Evolutionary conservation across 2,113 vertebrate genomes (phyloP), one percentile per base, ranked within the genome.

Genomic region (Vimba vimba): DNA sequence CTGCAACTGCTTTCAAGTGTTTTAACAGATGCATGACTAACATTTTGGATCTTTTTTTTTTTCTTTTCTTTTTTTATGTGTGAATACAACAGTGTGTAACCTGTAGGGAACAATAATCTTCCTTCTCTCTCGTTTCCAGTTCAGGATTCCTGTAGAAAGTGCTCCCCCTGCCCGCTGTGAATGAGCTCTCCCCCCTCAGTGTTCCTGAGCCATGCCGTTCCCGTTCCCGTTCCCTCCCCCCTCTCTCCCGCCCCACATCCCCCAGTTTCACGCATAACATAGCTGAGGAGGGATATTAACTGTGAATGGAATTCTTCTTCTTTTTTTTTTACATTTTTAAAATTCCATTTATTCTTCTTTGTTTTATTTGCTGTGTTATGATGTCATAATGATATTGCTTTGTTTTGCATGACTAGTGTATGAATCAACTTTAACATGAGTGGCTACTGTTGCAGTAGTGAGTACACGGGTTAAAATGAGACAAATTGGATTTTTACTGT

Each of bases 91-190:
- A 85, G 80, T 91, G 80, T 79, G 90, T 86, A 93, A 89, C 85
- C 90, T 87, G 89, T 94, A 94, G 89, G 92, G 94, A 93, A 93
- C 93, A 96, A 95, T 97, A 97, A 99, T 94, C 93, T 93, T 92
- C 93, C 91, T 96, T 97, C 94, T 97, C 94, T 97, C 95, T 97
- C 91, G 91, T 98, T 97, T 98, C 95, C 97, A 98, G 96, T 97
- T 96, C 95, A 94, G 96, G 97, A 95, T 97, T 97, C 96, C 96
- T 97, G 96, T 98, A 98, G 96, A 96, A 93, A 92, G 90, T 94
- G 94, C 94, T 94, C 92, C 94, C 94, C 94, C 96, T 93, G 92
- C 95, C 93, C 93, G 91, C 93, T 95, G 95, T 95, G 95, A 95
- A 95, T 94, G 87, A 96, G 90, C 93, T 92, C 91, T 90, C 90